These are phyloP conservation scores for Scolopax mira DNA, from an alignment of 2,113 vertebrate species.

Conservation along the genomic window DNA sequence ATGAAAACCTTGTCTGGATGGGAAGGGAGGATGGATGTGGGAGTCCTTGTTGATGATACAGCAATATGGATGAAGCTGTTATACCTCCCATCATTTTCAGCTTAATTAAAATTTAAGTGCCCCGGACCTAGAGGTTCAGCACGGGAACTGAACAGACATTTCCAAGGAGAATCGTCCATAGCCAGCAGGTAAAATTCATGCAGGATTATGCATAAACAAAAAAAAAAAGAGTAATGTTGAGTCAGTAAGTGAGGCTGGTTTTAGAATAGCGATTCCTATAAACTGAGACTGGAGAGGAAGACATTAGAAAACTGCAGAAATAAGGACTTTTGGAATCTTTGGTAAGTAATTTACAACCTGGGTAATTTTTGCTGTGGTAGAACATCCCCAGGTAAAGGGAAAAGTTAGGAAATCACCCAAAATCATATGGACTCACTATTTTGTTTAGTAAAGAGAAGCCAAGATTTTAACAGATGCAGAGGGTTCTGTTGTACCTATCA, in stretches of 20 bases:
- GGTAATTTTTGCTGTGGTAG: not conserved
- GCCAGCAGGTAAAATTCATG: not conserved
- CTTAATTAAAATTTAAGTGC: not conserved
- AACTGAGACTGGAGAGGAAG: not conserved
- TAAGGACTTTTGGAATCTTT: not conserved
- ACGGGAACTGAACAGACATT: not conserved
- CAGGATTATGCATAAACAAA: not conserved
- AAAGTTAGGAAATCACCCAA: not conserved
- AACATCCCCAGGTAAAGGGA: not conserved
- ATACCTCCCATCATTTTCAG: not conserved
- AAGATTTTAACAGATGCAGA: not conserved
- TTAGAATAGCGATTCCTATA: not conserved
- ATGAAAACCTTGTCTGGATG: not conserved
- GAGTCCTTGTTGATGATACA: not conserved
- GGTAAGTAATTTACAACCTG: not conserved
- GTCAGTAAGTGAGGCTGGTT: not conserved
- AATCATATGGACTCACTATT: not conserved
- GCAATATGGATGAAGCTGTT: not conserved
- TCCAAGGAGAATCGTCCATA: not conserved
- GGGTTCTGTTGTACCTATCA: not conserved
- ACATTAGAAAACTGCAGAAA: not conserved
- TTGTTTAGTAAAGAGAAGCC: not conserved
- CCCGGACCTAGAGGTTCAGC: not conserved
- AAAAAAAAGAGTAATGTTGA: not conserved
- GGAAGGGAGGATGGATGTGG: not conserved